Percentiles rank a stretch among this genome's conserved stretches.
phyloP scores from a whole-genome alignment of 2,113 vertebrate species.

The Pseudonaja textilis region DNA sequence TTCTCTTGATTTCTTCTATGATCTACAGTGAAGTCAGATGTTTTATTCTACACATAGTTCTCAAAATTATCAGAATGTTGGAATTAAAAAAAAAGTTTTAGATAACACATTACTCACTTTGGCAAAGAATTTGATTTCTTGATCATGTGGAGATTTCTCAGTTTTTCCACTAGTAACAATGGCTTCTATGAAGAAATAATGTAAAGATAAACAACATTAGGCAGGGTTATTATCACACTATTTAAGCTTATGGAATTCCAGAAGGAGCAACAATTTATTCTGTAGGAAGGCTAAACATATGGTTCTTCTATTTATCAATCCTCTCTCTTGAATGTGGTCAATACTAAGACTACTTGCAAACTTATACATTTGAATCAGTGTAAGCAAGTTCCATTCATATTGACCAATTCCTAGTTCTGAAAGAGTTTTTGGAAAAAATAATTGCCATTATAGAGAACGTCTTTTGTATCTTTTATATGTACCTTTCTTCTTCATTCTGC shows the following conservation, averaged over 20 bases:
- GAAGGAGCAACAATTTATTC: neutral
- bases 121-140: conserved; percentile 99
- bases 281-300: neutral
- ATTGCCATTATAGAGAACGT: neutral
- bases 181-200: conserved; percentile 78
- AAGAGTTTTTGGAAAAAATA: neutral
- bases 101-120: conserved; percentile 78
- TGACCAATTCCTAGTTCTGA: neutral
- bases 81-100: neutral
- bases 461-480: neutral
- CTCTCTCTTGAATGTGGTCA: neutral
- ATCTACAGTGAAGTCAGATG: neutral
- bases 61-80: neutral
- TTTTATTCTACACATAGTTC: conserved; percentile 15
- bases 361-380: neutral
- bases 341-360: neutral
- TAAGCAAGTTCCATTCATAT: neutral
- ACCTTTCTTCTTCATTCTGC: neutral
- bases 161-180: conserved; percentile 92
- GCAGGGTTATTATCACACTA: neutral
- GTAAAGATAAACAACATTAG: conserved; percentile 18
- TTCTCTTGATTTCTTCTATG: neutral
- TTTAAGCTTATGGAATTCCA: conserved; percentile 3
- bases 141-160: conserved; percentile 93
- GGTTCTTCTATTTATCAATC: neutral